These are phyloP conservation scores for Euproctis similis DNA, from an alignment of 2,888 invertebrate species.

Conservation along the genomic window DNA sequence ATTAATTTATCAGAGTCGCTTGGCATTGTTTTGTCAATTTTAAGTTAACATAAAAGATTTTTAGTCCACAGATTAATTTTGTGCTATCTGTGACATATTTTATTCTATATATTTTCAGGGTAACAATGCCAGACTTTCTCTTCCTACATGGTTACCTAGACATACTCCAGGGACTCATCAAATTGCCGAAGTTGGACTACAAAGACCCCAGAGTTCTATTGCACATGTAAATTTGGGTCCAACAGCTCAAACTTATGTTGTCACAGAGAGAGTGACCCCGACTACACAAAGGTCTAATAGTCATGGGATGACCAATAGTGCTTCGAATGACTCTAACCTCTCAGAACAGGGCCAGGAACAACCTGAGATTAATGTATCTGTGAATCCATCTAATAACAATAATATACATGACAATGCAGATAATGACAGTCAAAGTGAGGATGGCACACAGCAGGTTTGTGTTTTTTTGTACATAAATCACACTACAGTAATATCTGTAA, in stretches of 20 bases:
- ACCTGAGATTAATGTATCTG: slow-evolving; percentile 56
- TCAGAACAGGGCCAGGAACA: slow-evolving; percentile 45
- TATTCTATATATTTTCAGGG: no score
- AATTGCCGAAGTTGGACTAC: slow-evolving; percentile 38
- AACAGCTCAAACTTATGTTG: slow-evolving; percentile 45
- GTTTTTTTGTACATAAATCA: neutral
- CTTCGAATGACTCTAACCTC: slow-evolving; percentile 49
- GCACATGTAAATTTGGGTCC: slow-evolving; percentile 54
- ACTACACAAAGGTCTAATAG: slow-evolving; percentile 33
- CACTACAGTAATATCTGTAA: no score
- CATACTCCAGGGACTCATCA: slow-evolving; percentile 54
- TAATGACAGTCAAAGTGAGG: slow-evolving; percentile 67
- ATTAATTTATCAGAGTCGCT: no score
- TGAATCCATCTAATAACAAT: slow-evolving; percentile 64
- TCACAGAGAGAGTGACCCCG: slow-evolving; percentile 46
- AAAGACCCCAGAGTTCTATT: slow-evolving; percentile 61
- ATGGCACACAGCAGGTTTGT: slow-evolving; percentile 59
- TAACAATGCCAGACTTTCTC: slow-evolving; percentile 58
- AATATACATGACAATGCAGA: slow-evolving; percentile 64
- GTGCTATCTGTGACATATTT: neutral
- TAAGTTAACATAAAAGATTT: no score
- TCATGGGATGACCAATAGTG: slow-evolving; percentile 42
- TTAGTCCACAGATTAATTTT: no score
- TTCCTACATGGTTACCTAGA: slow-evolving; percentile 63
- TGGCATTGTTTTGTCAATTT: no score